phyloP scores from a whole-genome alignment of 2,797 vertebrate genomes.

The Falco naumanni region DNA sequence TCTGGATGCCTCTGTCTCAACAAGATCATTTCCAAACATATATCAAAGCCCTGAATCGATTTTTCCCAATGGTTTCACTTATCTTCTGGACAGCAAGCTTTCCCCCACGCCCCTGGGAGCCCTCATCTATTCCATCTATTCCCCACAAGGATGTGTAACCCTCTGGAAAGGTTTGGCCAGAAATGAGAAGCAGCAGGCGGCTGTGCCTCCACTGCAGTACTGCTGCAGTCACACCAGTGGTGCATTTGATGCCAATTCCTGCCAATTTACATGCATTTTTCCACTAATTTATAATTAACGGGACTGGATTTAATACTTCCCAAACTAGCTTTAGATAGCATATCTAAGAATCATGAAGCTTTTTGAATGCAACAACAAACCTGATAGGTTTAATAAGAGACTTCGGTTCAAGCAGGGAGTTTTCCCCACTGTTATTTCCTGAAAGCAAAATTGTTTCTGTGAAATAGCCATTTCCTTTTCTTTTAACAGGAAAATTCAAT shows the following conservation, averaged over 20 bases:
- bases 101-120: accelerated
- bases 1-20: neutral
- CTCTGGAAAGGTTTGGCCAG: neutral
- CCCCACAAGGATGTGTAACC: accelerated
- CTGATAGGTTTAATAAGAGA: neutral
- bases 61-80: neutral
- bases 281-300: neutral
- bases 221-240: neutral
- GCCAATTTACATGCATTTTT: neutral
- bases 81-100: neutral
- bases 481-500: conserved; percentile 30
- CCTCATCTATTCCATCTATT: neutral
- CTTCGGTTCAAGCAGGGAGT: neutral
- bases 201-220: too few relatives aligned
- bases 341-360: neutral
- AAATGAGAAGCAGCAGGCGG: neutral
- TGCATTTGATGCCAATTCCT: neutral
- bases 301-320: neutral
- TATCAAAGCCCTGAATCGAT: neutral
- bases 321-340: neutral
- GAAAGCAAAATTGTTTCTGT: neutral
- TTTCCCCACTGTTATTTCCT: neutral
- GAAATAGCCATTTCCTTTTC: conserved; percentile 26
- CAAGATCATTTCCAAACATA: neutral
- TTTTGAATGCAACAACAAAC: neutral